Evolutionary conservation across 1,140 invertebrate genomes (phyloP).

Genomic region (Drosophila equinoxialis): DNA sequence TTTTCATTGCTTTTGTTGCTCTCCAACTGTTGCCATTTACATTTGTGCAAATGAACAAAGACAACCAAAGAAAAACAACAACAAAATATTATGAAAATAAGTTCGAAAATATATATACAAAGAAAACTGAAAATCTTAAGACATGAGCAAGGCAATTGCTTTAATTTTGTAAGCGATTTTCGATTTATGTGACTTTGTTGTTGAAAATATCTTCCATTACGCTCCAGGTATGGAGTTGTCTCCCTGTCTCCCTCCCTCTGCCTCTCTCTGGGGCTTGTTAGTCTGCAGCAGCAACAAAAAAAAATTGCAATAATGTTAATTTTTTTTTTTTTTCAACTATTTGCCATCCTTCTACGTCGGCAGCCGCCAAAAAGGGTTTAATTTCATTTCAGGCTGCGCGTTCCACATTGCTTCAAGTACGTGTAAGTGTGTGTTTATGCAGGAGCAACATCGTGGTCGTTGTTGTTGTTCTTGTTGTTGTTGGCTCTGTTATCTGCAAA

Average conservation of each 20-base stretch:
- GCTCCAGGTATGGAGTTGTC: slow-evolving; percentile 28
- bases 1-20: slow-evolving; percentile 26
- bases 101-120: slow-evolving; percentile 33
- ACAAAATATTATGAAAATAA: slow-evolving; percentile 8
- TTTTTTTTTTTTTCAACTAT: slow-evolving; percentile 58
- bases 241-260: neutral
- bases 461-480: slow-evolving; percentile 26
- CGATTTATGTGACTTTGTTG: slow-evolving; percentile 51
- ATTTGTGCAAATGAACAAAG: slow-evolving; percentile 19
- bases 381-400: slow-evolving; percentile 67
- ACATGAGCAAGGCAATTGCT: slow-evolving; percentile 45
- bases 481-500: slow-evolving; percentile 69
- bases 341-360: slow-evolving; percentile 42
- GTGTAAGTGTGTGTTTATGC: slow-evolving; percentile 79
- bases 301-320: slow-evolving; percentile 76
- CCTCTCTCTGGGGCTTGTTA: slow-evolving; percentile 44
- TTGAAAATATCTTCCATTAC: slow-evolving; percentile 52
- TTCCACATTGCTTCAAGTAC: slow-evolving; percentile 57
- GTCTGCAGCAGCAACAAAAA: slow-evolving; percentile 20
- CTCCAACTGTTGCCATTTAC: slow-evolving; percentile 58
- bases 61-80: neutral
- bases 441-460: slow-evolving; percentile 46
- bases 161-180: slow-evolving; percentile 68
- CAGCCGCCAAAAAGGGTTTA: slow-evolving; percentile 76
- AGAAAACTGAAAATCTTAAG: slow-evolving; percentile 45